Evolutionary conservation across 2,113 vertebrate species (phyloP).

Genomic region (Phalacrocorax brasilianus): DNA sequence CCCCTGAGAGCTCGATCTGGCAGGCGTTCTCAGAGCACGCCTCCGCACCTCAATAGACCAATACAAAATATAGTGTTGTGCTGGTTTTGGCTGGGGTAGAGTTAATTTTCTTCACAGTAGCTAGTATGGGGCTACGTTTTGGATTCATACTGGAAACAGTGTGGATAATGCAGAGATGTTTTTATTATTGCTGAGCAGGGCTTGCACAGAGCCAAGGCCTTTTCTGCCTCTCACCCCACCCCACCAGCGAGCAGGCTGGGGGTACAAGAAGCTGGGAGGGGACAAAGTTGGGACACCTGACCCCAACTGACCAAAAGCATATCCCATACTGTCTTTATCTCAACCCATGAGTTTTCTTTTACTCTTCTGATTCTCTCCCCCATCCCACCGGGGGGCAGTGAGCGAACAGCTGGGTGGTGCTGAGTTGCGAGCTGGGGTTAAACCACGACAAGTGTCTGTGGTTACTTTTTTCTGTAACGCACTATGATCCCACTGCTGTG

Average conservation of each 20-base stretch:
- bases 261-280: background rate
- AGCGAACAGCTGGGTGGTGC: background rate
- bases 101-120: background rate
- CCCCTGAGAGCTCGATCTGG: background rate
- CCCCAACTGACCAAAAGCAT: background rate
- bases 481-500: background rate
- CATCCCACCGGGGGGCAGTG: background rate
- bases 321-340: background rate
- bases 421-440: background rate
- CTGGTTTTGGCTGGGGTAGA: background rate
- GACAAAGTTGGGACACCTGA: background rate
- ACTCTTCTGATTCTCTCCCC: background rate
- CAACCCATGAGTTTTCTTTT: background rate
- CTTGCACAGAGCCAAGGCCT: background rate
- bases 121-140: background rate
- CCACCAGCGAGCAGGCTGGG: background rate
- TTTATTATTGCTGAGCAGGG: background rate
- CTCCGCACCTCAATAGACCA: background rate
- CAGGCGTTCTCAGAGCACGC: background rate
- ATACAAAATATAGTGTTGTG: background rate
- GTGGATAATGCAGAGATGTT: background rate
- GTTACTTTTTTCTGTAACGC: background rate
- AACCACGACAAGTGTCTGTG: fast-evolving
- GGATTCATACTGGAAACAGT: background rate
- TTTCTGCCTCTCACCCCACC: background rate